Percentiles rank a stretch among this genome's conserved stretches.
These are phyloP conservation scores for Lycia hirtaria DNA, from an alignment of 2,888 invertebrate species.

Conservation along the genomic window DNA sequence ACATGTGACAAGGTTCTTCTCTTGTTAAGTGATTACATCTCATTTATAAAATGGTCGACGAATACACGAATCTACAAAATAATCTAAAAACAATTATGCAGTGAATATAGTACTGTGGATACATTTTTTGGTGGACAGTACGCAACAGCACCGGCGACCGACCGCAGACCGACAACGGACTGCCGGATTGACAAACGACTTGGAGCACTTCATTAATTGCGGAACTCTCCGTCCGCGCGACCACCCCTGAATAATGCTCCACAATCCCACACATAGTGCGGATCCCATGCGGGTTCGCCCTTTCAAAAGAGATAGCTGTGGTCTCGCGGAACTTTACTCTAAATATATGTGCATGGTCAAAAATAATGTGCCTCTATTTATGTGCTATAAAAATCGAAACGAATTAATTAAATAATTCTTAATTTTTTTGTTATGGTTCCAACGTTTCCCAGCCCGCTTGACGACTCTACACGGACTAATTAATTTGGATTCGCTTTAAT, in stretches of 20 bases:
- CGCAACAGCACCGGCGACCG: constrained; percentile 63
- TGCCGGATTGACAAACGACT: constrained; percentile 79
- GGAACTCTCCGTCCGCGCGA: constrained; percentile 70
- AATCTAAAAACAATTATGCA: constrained; percentile 27
- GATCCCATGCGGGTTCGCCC: constrained; percentile 2
- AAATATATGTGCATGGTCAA: neutral
- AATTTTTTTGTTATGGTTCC: constrained; percentile 38
- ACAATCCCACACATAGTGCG: constrained; percentile 57
- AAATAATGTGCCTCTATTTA: neutral
- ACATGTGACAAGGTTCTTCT: no score
- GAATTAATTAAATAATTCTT: neutral
- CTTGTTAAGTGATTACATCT: no score
- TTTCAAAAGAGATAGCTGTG: neutral
- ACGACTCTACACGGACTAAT: constrained; percentile 64
- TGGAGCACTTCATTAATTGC: constrained; percentile 81
- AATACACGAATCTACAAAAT: neutral
- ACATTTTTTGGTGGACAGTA: constrained; percentile 67
- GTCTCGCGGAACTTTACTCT: neutral
- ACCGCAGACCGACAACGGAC: constrained; percentile 51
- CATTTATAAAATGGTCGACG: neutral
- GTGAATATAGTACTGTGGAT: constrained; percentile 57
- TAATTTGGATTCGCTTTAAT: constrained; percentile 62
- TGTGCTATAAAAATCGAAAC: neutral
- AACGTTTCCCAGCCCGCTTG: constrained; percentile 63
- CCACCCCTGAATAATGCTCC: constrained; percentile 76